Evolutionary conservation across 2,888 invertebrate species (phyloP), one percentile per base, ranked within the genome.

Genomic region (Pyrgus malvae): DNA sequence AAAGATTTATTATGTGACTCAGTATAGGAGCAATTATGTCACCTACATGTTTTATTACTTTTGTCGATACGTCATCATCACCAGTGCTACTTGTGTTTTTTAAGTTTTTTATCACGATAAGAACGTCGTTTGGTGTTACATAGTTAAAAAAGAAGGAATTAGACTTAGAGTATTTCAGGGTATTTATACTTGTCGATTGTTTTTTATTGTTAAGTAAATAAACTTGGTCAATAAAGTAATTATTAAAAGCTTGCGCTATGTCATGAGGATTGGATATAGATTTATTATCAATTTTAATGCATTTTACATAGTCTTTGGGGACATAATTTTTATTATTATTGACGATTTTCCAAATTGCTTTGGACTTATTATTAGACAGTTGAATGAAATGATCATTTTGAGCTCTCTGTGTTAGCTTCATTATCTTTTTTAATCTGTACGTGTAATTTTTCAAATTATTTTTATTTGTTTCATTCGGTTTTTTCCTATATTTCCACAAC

Each of bases 401-500:
- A 3, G 12, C 45, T 8, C 2, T 45, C 17, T 45, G 45, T 8
- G 45, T 31, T 21, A 45, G 12, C 17, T 45, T 45, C 9, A 45
- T 45, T 8, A 45, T 21, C 12, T 33, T 45, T 45, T 45, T 45
- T 19, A 45, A 21, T 21, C 21, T 46, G 6, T 23, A 12, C 4
- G 45, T 19, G 21, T 46, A 46, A 11, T 3, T 46, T 3, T 11
- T 33, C 37, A 12, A 37, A 37, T 2, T 23, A 11, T 12, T 33
- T 46, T 35, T 46, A 21, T 46, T 46, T 3, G 1, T 19, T 46
- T 8, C 5, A n/a, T 11, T 17, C 4, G 45, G 45, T 11, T 19
- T 23, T 33, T 12, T 14, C 14, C 45, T 46, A 33, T 46, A 46
- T 33, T 33, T 21, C 45, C 45, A 46, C 21, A 46, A 29, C 2